Base-by-base conservation (phyloP, 1,140 invertebrate genomes). In the Diachasma alloeum region DNA sequence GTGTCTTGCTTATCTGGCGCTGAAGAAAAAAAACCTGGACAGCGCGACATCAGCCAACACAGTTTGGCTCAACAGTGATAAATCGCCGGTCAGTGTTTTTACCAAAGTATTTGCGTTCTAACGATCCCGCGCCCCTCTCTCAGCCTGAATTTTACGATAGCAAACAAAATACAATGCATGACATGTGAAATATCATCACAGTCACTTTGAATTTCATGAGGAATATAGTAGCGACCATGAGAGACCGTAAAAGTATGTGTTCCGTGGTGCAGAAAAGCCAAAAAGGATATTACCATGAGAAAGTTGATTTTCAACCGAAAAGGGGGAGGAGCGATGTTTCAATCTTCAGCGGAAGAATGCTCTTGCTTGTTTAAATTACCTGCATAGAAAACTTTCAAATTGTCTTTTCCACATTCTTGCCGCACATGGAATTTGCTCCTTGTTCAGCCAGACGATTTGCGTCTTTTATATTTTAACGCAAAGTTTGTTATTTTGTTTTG, bases 321-420 rank as follows among this genome's bases (percentile, higher is more conserved):
- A 2, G n/a, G n/a, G 15, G 17, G 17, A 9, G n/a, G 17, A n/a
- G 48, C 1, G n/a, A 17, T 53, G 44, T 39, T 39, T 71, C 19
- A 53, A 31, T 67, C 39, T 75, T 48, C 15, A 24, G 39, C 36
- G 17, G 66, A 69, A 67, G 63, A 75, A 67, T 48, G 22, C 42
- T 26, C 42, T 53, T 39, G 37, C 73, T 63, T 73, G 36, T 73
- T 73, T 59, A 73, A 56, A 73, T 73, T 73, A 63, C 37, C 22
- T 46, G 15, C 17, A 36, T 46, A 37, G 39, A 56, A 68, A 68
- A 75, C 44, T 63, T 75, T 53, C 13, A 69, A 67, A 75, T 74
- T 67, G 73, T 69, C 73, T 46, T 63, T 63, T 19, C 24, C n/a
- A 53, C 48, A 53, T 67, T 75, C 37, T 53, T 73, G 17, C 22